phyloP scores from a whole-genome alignment of 1,140 invertebrate genomes.

The Radopholus similis region DNA sequence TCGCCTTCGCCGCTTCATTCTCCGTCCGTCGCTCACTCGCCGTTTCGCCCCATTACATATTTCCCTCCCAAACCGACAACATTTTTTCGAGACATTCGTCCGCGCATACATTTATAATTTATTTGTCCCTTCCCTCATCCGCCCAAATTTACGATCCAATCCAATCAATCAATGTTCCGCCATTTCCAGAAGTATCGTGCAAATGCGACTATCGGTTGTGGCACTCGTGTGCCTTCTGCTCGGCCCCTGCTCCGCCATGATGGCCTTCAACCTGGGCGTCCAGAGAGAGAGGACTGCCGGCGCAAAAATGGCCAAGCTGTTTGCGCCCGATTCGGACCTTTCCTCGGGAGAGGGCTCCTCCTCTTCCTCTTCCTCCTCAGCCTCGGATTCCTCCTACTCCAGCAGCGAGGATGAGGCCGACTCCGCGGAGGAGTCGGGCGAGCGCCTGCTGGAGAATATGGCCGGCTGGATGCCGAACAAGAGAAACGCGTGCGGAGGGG shows the following conservation, averaged over 20 bases:
- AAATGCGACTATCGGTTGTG: background rate
- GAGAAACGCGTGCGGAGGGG: background rate
- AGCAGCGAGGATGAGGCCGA: background rate
- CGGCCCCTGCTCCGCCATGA: background rate
- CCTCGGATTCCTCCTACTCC: background rate
- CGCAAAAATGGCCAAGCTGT: background rate
- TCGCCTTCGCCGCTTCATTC: background rate
- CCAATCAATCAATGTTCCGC: background rate
- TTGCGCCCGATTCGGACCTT: background rate
- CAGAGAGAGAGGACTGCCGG: background rate
- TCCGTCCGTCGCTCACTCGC: background rate
- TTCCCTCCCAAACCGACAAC: background rate
- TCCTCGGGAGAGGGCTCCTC: background rate
- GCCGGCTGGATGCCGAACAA: background rate
- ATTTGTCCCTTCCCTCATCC: background rate
- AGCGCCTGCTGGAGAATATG: constrained; percentile 8
- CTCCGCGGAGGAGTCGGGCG: background rate
- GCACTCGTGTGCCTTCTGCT: background rate
- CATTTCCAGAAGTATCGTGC: background rate
- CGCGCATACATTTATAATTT: background rate
- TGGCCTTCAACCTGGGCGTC: background rate
- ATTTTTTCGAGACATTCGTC: background rate
- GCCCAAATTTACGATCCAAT: too few relatives aligned
- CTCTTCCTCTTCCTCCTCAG: background rate
- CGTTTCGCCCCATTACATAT: background rate